Base-by-base conservation (phyloP, 2,797 vertebrate genomes). In the Esox masquinongy region DNA sequence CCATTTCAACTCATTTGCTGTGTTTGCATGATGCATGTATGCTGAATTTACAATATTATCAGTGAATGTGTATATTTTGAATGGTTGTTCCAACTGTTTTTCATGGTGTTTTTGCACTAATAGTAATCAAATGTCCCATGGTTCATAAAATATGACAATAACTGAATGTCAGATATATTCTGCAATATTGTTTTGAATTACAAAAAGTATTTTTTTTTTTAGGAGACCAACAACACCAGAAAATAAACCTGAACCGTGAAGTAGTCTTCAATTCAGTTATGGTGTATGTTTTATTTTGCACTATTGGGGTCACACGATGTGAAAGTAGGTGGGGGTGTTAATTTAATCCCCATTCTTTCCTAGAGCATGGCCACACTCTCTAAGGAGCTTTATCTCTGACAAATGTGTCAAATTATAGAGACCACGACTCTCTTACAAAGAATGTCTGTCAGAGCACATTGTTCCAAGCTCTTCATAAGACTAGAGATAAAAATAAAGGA, bases 331-430 rank as follows among this genome's bases (percentile, higher is more conserved):
- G 91, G 92, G 92, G 91, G 91, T 90, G 91, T 92, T 93, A 93
- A 93, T 93, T 91, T 92, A 93, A 93, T 93, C 92, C 92, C 92
- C 92, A 91, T 92, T 93, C 91, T 91, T 93, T 92, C 91, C 92
- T 91, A 91, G 92, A 93, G 91, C 92, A 92, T 92, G 92, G 92
- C 91, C 91, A 90, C 91, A 88, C 89, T 93, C 92, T 93, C 92
- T 91, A 90, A 93, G 92, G 92, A 92, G 92, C 91, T 93, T 92
- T 93, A 93, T 93, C 91, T 92, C 92, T 93, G 92, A 93, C 92
- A 93, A 93, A 91, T 93, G 92, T 93, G 92, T 93, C 92, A 93
- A 93, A 93, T 93, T 93, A 93, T 91, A 92, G 92, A 89, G 89
- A 92, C 91, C 92, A 91, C 89, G 89, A 93, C 91, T 89, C 90